These are phyloP conservation scores for Ctenicera cuprea DNA, from an alignment of 2,888 invertebrate genomes.

Conservation along the genomic window DNA sequence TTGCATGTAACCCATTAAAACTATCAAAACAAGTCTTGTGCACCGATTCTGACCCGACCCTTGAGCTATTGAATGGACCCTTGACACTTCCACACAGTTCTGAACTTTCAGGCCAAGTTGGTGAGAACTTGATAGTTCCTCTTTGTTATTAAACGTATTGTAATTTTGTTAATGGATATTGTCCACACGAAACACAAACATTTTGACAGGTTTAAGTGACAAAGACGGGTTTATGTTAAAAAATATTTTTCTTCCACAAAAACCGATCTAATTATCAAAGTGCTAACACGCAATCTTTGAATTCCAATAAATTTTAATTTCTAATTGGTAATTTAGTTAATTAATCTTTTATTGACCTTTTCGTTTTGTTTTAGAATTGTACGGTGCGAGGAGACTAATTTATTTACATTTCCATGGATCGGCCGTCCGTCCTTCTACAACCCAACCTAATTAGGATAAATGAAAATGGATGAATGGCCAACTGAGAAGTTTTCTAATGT, in stretches of 20 bases:
- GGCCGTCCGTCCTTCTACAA: background rate
- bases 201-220: background rate
- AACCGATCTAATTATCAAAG: too few species aligned
- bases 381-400: slow-evolving; percentile 4
- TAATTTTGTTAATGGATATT: slow-evolving; percentile 25
- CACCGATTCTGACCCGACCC: background rate
- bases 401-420: slow-evolving; percentile 17
- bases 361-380: slow-evolving; percentile 3
- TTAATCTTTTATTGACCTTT: slow-evolving; percentile 9
- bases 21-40: slow-evolving; percentile 26
- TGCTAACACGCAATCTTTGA: background rate
- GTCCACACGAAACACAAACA: slow-evolving; percentile 3
- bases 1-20: slow-evolving; percentile 14
- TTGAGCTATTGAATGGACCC: slow-evolving; percentile 24
- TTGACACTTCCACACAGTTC: slow-evolving; percentile 19
- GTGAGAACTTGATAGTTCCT: background rate
- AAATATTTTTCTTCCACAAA: too few species aligned
- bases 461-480: slow-evolving; percentile 13
- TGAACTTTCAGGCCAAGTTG: slow-evolving; percentile 1
- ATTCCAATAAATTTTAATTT: background rate
- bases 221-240: background rate
- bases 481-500: background rate
- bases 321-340: slow-evolving; percentile 17
- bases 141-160: slow-evolving; percentile 15
- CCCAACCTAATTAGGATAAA: slow-evolving; percentile 7